These are phyloP conservation scores for Dendrocopos noguchii DNA, from an alignment of 2,113 vertebrate genomes.

Conservation along the genomic window DNA sequence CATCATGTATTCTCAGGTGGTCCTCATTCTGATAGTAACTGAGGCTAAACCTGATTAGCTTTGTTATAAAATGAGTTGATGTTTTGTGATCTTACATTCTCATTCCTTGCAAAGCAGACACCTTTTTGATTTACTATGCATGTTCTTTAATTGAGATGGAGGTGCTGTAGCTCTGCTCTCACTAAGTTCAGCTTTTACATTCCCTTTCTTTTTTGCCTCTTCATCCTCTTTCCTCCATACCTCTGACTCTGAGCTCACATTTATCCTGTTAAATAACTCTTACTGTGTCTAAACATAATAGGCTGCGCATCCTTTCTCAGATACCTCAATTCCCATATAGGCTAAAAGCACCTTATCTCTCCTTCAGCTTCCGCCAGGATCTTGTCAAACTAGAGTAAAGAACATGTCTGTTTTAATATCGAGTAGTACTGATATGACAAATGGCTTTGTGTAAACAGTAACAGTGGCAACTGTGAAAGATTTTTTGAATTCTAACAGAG, in stretches of 20 bases:
- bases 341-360: constrained; percentile 31
- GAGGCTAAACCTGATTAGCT: constrained; percentile 13
- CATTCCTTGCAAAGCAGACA: constrained; percentile 16
- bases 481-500: constrained; percentile 16
- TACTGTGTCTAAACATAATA: neutral
- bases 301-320: constrained; percentile 14
- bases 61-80: neutral
- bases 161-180: neutral
- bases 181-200: constrained; percentile 21
- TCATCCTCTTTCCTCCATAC: neutral
- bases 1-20: neutral
- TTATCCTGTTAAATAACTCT: constrained; percentile 19
- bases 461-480: neutral
- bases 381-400: constrained; percentile 45
- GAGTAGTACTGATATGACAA: neutral
- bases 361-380: neutral
- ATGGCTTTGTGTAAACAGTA: constrained; percentile 12
- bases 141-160: constrained; percentile 43
- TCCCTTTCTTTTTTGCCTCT: neutral
- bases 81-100: constrained; percentile 44
- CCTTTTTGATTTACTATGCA: constrained; percentile 38
- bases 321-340: neutral
- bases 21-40: neutral
- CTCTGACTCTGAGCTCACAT: neutral
- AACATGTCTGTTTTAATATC: constrained; percentile 1